Base-by-base conservation (phyloP, 2,797 vertebrate species). In the Phalloptychus januarius region DNA sequence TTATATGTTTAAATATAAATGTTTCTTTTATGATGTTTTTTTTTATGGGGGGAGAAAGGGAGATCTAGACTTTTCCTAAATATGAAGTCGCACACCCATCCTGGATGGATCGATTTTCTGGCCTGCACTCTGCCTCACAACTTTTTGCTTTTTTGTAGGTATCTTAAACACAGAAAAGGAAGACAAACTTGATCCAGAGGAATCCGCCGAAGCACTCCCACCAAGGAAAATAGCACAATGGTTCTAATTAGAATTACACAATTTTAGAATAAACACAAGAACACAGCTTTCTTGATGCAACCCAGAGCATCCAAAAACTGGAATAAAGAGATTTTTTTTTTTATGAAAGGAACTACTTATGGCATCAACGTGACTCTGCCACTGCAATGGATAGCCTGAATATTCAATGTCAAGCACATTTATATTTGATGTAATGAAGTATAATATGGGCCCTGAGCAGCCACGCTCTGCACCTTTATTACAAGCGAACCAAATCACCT, bases 351-450 rank as follows among this genome's bases (percentile, higher is more conserved):
- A 18, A 61, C 31, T 40, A 3, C 36, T 40, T 25, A 23, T 67
- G 63, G 10, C 20, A 40, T 67, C 63, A 40, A 8, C 36, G 5
- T 67, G 36, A 67, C 46, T 71, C 23, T 42, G 63, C 48, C 56
- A 31, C 45, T 23, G 61, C 2, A 36, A 65, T 33, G 18, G 2
- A 65, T 20, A 65, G 48, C 38, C 69, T 69, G 20, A 72, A 76
- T 80, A 72, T 72, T 83, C 63, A 83, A 83, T 76, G 81, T 78
- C 74, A 79, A 76, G 74, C 15, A 65, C 33, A 4, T 71, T 83
- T 79, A 23, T 79, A 50, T 83, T 83, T 75, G 38, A 65, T 78
- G 75, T 76, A 54, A 81, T 44, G 71, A 72, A 80, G 58, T 78
- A n/a, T 36, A 81, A 80, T 46, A 40, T 2, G 12, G 65, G 28